Base-by-base conservation (phyloP, 2,888 invertebrate genomes). In the Metopia argyrocephala region DNA sequence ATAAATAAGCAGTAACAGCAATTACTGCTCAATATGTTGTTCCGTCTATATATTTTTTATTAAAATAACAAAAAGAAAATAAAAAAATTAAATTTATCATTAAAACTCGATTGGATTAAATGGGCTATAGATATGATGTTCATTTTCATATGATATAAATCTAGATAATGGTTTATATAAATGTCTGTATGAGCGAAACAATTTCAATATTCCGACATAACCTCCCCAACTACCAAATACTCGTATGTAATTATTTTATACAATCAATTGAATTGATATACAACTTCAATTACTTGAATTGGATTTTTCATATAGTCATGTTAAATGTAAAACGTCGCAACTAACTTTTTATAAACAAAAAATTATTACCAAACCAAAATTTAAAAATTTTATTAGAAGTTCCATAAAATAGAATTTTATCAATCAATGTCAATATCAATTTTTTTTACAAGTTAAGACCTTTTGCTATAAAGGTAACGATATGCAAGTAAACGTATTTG, bases 31-130 rank as follows among this genome's bases (percentile, higher is more conserved):
- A n/a, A 31, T 31, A 9, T 73, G 28, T 27, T 56, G 28, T 15
- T 64, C 7, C n/a, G n/a, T n/a, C n/a, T n/a, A n/a, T n/a, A n/a
- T n/a, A 66, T 50, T 27, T 56, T 3, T 56, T 59, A 75, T 61
- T 54, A 3, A 62, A 62, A 62, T 62, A 31, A 31, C 31, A 31
- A 31, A 3, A 31, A 31, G 1, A 38, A 38, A 9, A 9, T 12
- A 3, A 38, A 38, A 1, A 38, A 38, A 38, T 3, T 9, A 38
- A 38, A 38, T 12, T 38, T 38, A 38, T 38, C 15, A 3, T 38
- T 9, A 38, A 27, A 25, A 38, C 38, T 57, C 5, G 4, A 18
- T 45, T 28, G 21, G 18, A 46, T 59, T 59, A n/a, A 31, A n/a
- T 70, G 23, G n/a, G 5, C 5, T 45, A 5, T 25, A 9, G 3